Evolutionary conservation across 2,113 vertebrate genomes (phyloP).

Genomic region (Cinclus cinclus): DNA sequence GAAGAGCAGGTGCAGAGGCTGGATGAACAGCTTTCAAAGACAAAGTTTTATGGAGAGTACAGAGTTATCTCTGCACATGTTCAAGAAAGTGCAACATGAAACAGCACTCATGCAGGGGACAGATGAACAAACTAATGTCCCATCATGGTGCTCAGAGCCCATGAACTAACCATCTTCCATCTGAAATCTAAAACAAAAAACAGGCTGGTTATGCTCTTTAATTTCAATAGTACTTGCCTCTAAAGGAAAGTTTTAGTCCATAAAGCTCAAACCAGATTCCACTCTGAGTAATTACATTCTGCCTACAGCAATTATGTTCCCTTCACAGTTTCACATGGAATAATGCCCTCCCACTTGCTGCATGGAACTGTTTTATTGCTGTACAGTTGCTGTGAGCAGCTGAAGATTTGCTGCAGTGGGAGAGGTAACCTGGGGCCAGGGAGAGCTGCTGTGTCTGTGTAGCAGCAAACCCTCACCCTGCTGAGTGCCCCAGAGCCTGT

Average conservation of each 20-base stretch:
- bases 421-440: background rate
- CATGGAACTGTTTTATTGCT: background rate
- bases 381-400: background rate
- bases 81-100: background rate
- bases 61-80: background rate
- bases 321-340: background rate
- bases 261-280: background rate
- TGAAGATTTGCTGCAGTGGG: background rate
- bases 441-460: background rate
- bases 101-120: background rate
- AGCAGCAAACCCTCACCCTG: background rate
- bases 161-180: background rate
- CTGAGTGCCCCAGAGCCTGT: background rate
- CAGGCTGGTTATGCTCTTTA: background rate
- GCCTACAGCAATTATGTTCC: conserved; percentile 35
- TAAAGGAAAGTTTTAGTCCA: background rate
- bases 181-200: background rate
- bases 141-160: background rate
- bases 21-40: background rate
- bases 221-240: background rate
- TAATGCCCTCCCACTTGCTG: conserved; percentile 10
- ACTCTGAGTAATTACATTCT: conserved; percentile 14
- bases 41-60: background rate
- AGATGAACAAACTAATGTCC: background rate
- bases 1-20: background rate